Evolutionary conservation across 35 echinoderm and acorn worm genomes (phyloP).

Genomic region (Chiridota heheva): DNA sequence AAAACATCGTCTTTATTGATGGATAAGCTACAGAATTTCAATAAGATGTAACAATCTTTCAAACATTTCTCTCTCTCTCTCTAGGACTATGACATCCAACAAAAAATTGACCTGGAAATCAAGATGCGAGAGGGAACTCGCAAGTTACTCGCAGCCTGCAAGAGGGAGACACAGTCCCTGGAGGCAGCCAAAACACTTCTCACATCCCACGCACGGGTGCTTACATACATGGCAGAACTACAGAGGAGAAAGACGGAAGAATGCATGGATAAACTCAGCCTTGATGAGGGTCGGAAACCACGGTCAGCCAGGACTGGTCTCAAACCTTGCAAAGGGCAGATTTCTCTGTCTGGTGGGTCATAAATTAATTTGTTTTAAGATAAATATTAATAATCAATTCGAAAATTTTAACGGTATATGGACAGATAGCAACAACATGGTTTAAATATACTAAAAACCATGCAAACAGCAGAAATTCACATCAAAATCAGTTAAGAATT

Average conservation of each 20-base stretch:
- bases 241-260: slow-evolving; percentile 87
- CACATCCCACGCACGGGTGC: slow-evolving; percentile 78
- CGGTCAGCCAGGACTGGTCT: slow-evolving; percentile 5
- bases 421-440: too few relatives aligned
- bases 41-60: too few relatives aligned
- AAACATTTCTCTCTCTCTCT: neutral
- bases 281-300: neutral
- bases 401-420: too few relatives aligned
- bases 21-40: too few relatives aligned
- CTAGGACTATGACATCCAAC: slow-evolving; percentile 98
- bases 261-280: slow-evolving; percentile 55
- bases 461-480: too few relatives aligned
- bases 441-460: neutral
- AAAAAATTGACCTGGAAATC: slow-evolving; percentile 99
- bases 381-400: neutral
- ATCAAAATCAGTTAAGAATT: too few relatives aligned
- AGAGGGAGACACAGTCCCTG: slow-evolving; percentile 76
- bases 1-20: too few relatives aligned
- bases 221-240: slow-evolving; percentile 91
- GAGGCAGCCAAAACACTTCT: slow-evolving; percentile 89
- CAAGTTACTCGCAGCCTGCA: slow-evolving; percentile 91
- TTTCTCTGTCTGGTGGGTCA: slow-evolving; percentile 71
- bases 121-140: slow-evolving; percentile 96
- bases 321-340: slow-evolving; percentile 73
- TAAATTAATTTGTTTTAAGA: neutral